Evolutionary conservation across 1,140 invertebrate genomes (phyloP).

Genomic region (Formica selysi): DNA sequence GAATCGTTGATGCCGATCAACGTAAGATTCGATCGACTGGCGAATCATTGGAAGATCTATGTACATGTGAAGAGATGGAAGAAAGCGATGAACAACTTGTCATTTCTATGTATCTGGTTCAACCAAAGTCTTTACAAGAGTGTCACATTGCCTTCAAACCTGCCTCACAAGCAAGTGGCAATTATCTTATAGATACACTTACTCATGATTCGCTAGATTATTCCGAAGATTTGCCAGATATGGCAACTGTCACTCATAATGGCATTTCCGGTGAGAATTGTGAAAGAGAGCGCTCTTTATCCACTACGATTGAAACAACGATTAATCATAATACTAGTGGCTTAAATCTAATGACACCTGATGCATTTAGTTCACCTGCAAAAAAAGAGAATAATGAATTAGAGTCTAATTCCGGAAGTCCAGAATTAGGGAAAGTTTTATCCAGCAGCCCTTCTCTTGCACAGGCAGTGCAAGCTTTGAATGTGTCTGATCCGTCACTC

Average conservation of each 20-base stretch:
- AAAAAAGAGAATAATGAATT: slow-evolving; percentile 83
- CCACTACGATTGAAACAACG: slow-evolving; percentile 74
- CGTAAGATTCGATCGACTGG: slow-evolving; percentile 80
- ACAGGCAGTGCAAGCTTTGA: slow-evolving; percentile 79
- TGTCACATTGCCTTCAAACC: slow-evolving; percentile 93
- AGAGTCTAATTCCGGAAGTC: slow-evolving; percentile 79
- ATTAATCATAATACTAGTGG: slow-evolving; percentile 79
- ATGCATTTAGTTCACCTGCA: slow-evolving; percentile 92
- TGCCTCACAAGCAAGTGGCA: slow-evolving; percentile 76
- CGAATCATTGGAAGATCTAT: slow-evolving; percentile 84
- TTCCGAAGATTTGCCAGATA: slow-evolving; percentile 79
- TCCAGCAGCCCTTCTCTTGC: slow-evolving; percentile 81
- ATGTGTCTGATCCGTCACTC: slow-evolving; percentile 78
- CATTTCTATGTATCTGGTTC: slow-evolving; percentile 93
- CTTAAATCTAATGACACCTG: slow-evolving; percentile 94
- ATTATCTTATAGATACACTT: slow-evolving; percentile 77
- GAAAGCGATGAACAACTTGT: slow-evolving; percentile 86
- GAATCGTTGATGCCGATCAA: slow-evolving; percentile 92
- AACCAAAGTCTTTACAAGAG: slow-evolving; percentile 95
- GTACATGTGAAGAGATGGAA: slow-evolving; percentile 79
- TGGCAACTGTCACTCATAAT: slow-evolving; percentile 82
- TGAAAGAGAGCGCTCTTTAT: slow-evolving; percentile 84
- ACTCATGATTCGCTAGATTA: slow-evolving; percentile 83
- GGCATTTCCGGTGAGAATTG: slow-evolving; percentile 86
- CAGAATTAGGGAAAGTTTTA: slow-evolving; percentile 80